Conservation (phyloP, 23 tunicate species). For the Oikopleura albicans region DNA sequence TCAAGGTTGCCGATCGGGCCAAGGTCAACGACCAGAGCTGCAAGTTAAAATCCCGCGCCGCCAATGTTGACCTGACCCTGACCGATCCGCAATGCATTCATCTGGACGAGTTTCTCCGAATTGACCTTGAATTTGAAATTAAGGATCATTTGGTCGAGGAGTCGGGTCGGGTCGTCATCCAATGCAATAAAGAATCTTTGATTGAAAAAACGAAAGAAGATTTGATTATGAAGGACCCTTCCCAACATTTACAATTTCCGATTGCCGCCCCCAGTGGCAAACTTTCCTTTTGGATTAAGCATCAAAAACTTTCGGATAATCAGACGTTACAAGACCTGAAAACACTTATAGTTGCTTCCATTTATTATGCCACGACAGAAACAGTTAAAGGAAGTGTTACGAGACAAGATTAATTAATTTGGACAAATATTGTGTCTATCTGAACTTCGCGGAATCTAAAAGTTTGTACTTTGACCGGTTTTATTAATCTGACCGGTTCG, state of each 20-base stretch:
- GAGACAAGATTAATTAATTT: too few relatives aligned
- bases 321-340: background rate
- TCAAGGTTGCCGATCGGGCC: background rate
- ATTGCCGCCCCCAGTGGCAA: background rate
- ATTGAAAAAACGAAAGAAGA: background rate
- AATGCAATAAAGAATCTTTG: background rate
- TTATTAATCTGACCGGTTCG: too few relatives aligned
- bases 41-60: background rate
- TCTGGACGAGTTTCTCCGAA: background rate
- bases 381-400: too few relatives aligned
- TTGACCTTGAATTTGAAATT: background rate
- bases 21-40: background rate
- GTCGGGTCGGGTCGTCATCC: background rate
- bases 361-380: background rate
- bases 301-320: background rate
- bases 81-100: background rate
- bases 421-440: too few relatives aligned
- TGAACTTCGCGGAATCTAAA: too few relatives aligned
- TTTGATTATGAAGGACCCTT: background rate
- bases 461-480: too few relatives aligned
- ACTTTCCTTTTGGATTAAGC: background rate
- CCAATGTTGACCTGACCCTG: background rate
- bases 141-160: background rate
- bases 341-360: background rate
- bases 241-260: background rate